Evolutionary conservation across 2,888 invertebrate genomes (phyloP).

Genomic region (Cryptophagus acutangulus): DNA sequence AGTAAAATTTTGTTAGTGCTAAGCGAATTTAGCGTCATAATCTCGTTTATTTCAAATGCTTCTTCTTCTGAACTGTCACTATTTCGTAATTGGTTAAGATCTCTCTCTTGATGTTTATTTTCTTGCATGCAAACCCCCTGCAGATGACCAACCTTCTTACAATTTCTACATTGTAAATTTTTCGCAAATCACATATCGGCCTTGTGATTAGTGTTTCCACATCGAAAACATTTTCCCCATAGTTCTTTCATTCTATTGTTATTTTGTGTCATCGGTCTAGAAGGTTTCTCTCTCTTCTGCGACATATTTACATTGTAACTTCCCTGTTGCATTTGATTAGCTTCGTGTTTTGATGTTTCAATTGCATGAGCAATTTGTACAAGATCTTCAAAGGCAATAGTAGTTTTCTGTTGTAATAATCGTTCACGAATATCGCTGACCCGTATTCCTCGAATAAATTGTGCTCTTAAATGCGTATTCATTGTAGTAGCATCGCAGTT

Average conservation of each 20-base stretch:
- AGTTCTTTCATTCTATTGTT: background rate
- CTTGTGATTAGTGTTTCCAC: background rate
- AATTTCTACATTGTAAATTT: too few species aligned
- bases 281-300: background rate
- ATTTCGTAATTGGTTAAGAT: too few species aligned
- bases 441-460: slow-evolving; percentile 12
- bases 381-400: slow-evolving; percentile 5
- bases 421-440: slow-evolving; percentile 1
- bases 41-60: too few species aligned
- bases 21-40: too few species aligned
- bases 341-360: slow-evolving; percentile 7
- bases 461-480: slow-evolving; percentile 12
- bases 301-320: background rate
- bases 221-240: background rate
- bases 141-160: too few species aligned
- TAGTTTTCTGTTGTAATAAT: slow-evolving; percentile 8
- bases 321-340: slow-evolving; percentile 3
- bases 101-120: too few species aligned
- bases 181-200: background rate
- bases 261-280: background rate
- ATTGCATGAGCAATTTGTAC: slow-evolving; percentile 5
- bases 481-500: slow-evolving; percentile 12
- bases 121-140: too few species aligned
- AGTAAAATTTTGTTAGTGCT: too few species aligned
- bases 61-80: too few species aligned